These are phyloP conservation scores for Pyrrhia umbra DNA, from an alignment of 2,888 invertebrate genomes.

Conservation along the genomic window DNA sequence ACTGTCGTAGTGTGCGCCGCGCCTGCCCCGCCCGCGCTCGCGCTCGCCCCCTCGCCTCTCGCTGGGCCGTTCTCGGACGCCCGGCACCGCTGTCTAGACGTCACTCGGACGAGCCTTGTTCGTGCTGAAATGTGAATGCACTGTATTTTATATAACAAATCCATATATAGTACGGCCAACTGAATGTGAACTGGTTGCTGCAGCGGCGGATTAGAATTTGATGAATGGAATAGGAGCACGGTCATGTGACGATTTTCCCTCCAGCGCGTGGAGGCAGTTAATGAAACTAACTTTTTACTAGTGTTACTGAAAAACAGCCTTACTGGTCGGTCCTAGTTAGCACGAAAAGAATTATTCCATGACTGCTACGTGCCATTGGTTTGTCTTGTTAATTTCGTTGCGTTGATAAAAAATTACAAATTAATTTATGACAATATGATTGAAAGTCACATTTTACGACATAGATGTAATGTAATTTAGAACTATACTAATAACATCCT, in stretches of 20 bases:
- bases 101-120: constrained; percentile 67
- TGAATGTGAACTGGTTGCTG: constrained; percentile 39
- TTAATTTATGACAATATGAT: no score
- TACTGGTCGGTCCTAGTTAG: no score
- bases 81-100: constrained; percentile 65
- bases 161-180: constrained; percentile 27
- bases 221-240: constrained; percentile 46
- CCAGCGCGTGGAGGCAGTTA: constrained; percentile 3
- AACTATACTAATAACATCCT: no score
- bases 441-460: no score
- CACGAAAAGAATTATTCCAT: no score
- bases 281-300: constrained; percentile 18
- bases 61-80: constrained; percentile 42
- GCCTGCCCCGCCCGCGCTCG: background rate
- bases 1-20: constrained; percentile 58
- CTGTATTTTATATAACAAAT: constrained; percentile 59
- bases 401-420: no score
- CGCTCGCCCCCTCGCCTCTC: background rate
- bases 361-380: no score
- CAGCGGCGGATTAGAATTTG: constrained; percentile 53
- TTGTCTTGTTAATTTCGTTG: no score
- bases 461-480: no score
- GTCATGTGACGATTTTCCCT: constrained; percentile 22
- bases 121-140: constrained; percentile 67
- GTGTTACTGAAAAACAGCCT: background rate